Evolutionary conservation across 2,113 vertebrate genomes (phyloP).

Genomic region (Ophthalmolycus amberensis): DNA sequence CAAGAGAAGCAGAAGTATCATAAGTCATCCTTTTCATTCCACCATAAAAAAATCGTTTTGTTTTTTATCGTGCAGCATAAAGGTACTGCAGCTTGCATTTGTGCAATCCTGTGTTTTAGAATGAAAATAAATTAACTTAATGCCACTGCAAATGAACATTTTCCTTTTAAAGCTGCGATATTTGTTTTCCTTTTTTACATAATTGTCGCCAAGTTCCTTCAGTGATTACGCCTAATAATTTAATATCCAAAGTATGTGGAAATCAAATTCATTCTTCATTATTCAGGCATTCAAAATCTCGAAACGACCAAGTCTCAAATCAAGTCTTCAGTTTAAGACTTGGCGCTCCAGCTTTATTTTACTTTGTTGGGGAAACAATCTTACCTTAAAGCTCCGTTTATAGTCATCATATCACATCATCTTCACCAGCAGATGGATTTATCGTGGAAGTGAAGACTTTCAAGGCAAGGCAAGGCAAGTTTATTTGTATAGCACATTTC

Average conservation of each 20-base stretch:
- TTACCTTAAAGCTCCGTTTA: neutral
- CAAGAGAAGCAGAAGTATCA: neutral
- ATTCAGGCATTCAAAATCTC: neutral
- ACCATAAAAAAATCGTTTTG: neutral
- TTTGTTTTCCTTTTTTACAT: no score
- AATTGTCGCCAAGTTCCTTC: neutral
- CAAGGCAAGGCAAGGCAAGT: no score
- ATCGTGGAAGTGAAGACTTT: neutral
- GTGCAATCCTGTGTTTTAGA: neutral
- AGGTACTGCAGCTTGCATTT: neutral
- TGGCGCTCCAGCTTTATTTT: neutral
- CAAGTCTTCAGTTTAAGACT: neutral
- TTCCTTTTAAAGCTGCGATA: neutral
- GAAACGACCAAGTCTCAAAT: neutral
- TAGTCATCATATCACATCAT: neutral
- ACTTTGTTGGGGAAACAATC: neutral
- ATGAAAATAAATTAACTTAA: neutral
- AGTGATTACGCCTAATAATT: neutral
- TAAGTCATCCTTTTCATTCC: neutral
- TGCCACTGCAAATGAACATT: neutral
- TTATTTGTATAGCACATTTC: no score
- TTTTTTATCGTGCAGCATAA: neutral
- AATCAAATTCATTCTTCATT: neutral
- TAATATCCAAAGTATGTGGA: neutral
- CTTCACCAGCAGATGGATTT: neutral